Conservation (phyloP, 2,888 invertebrate species). For the Alviniconcha strummeri region DNA sequence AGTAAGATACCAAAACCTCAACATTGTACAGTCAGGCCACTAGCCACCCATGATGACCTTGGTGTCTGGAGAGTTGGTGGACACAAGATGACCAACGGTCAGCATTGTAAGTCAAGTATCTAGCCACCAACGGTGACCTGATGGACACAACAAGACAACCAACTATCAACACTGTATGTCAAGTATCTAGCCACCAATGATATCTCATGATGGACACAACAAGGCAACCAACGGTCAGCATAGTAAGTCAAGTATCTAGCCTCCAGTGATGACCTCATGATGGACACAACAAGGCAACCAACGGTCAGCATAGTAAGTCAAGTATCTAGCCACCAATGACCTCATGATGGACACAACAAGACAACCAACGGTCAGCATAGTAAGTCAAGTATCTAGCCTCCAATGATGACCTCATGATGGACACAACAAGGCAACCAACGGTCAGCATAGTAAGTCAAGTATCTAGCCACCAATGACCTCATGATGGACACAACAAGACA, state of each 20-base stretch:
- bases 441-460: background rate
- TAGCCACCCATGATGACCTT: slow-evolving; percentile 71
- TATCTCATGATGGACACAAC: slow-evolving; percentile 49
- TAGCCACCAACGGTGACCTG: slow-evolving; percentile 76
- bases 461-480: slow-evolving; percentile 55
- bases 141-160: too few relatives aligned
- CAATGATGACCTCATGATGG: slow-evolving; percentile 43
- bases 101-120: background rate
- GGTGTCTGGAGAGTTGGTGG: background rate
- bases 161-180: too few relatives aligned
- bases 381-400: background rate
- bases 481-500: background rate
- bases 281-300: background rate
- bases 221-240: background rate
- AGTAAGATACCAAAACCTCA: background rate
- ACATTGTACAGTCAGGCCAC: too few relatives aligned
- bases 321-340: too few relatives aligned
- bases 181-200: slow-evolving; percentile 78
- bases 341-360: background rate
- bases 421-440: background rate
- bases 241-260: too few relatives aligned
- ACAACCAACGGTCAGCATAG: background rate
- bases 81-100: too few relatives aligned
- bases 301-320: background rate
- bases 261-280: slow-evolving; percentile 45